A percentile compares a stretch with the other conserved stretches of the same genome.
Conservation (phyloP, 2,888 invertebrate species). For the Melanostoma mellinum region DNA sequence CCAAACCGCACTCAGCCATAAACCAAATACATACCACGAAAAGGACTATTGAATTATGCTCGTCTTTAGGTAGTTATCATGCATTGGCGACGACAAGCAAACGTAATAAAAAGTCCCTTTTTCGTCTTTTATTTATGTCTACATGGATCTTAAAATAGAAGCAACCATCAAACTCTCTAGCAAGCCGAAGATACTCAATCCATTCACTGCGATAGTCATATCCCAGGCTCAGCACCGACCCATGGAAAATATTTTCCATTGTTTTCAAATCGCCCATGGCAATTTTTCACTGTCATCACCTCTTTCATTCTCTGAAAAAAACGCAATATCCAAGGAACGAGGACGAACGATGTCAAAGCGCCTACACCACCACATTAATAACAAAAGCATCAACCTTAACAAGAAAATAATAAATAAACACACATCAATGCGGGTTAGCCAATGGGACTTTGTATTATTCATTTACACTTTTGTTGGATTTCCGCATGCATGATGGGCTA, state of each 20-base stretch:
- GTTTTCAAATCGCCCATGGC: conserved; percentile 41
- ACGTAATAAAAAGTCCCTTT: not conserved
- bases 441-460: conserved; percentile 51
- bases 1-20: too few species aligned
- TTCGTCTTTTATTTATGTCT: not conserved
- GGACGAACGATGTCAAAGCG: conserved; percentile 14
- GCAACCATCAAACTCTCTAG: conserved; percentile 12
- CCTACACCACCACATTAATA: conserved; percentile 49
- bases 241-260: conserved; percentile 42
- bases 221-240: not conserved
- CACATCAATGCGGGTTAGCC: conserved; percentile 46
- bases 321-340: not conserved
- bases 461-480: conserved; percentile 53
- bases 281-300: conserved; percentile 41
- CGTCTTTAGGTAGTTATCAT: too few species aligned
- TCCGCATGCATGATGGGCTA: conserved; percentile 30
- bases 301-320: conserved; percentile 3
- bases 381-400: conserved; percentile 60
- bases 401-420: conserved; percentile 65
- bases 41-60: too few species aligned
- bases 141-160: conserved; percentile 8
- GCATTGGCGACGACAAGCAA: too few species aligned
- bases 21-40: too few species aligned
- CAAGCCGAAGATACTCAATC: conserved; percentile 14
- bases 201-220: conserved; percentile 18